Base-by-base conservation (phyloP, 2,113 vertebrate species). In the Pampusana beccarii region DNA sequence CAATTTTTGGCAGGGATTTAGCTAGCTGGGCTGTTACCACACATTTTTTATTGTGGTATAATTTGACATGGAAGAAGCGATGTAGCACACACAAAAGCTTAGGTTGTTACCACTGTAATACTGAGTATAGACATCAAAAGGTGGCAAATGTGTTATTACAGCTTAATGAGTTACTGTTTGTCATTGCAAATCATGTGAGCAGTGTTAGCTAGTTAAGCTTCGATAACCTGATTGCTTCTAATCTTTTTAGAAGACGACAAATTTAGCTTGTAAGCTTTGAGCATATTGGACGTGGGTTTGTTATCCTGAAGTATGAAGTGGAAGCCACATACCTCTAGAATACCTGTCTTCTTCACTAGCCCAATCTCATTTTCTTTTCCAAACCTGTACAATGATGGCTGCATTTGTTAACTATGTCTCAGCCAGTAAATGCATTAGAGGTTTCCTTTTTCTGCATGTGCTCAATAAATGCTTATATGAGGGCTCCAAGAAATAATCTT, bases 1-100 rank as follows among this genome's bases (percentile, higher is more conserved):
- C 5, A 91, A 50, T 33, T 93, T 94, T 94, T 96, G 80, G 80
- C 93, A 90, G 86, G 57, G 64, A 74, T 92, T 82, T 91, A 86
- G 21, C 53, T 75, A 66, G 33, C 77, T 91, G 73, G 25, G 57
- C 84, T 96, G 77, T 67, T 74, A 95, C 77, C 77, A 86, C 72
- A 65, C 3, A 4, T 93, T 92, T 94, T 92, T 85, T 72, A 3
- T 50, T 72, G 57, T 87, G 83, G 89, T 89, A 95, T 86, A 86
- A 57, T 92, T 88, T 89, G 83, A 91, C 89, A 69, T 50, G 57
- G 56, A 89, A 85, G 42, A 51, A 65, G 34, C 86, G 77, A 80
- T 0, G 1, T 62, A 67, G 64, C 58, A 88, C 20, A 26, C 7
- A 72, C 51, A 54, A 87, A 90, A 61, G 20, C 62, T 61, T 66